phyloP scores from a whole-genome alignment of 2,113 vertebrate species.

The Myotis lucifugus region DNA sequence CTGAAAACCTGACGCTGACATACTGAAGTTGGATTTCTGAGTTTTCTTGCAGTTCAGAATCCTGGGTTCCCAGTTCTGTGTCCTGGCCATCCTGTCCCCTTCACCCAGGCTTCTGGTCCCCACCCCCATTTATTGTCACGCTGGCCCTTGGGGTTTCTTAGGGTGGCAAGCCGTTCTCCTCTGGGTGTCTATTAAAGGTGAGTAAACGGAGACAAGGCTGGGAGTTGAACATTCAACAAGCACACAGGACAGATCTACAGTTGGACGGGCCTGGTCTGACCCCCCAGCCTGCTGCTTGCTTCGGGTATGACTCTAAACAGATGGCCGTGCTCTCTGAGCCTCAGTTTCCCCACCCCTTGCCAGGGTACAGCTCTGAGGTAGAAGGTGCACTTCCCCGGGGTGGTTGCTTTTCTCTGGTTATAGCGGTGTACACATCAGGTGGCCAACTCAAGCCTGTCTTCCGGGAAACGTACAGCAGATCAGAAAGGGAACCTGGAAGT shows the following conservation, averaged over 20 bases:
- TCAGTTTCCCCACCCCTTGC: not conserved
- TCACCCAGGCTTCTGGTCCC: not conserved
- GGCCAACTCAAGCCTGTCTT: not conserved
- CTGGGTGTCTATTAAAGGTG: not conserved
- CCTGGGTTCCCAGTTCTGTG: not conserved
- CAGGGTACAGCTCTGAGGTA: not conserved
- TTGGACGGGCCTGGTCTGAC: not conserved
- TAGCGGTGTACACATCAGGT: not conserved
- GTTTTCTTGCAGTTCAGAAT: not conserved
- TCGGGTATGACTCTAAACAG: not conserved
- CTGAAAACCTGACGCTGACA: not conserved
- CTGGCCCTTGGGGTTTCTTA: accelerated
- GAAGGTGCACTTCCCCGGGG: not conserved
- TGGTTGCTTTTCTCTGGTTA: not conserved
- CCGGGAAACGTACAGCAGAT: not conserved
- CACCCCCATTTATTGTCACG: not conserved
- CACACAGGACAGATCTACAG: not conserved
- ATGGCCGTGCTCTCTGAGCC: not conserved
- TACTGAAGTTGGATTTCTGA: not conserved
- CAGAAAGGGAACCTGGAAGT: not conserved
- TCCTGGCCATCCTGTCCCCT: not conserved
- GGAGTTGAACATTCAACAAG: not conserved
- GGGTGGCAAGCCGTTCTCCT: not conserved
- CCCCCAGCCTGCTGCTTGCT: not conserved
- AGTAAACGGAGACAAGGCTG: not conserved